Evolutionary conservation across 2,797 vertebrate genomes (phyloP).

Genomic region (Betta splendens): DNA sequence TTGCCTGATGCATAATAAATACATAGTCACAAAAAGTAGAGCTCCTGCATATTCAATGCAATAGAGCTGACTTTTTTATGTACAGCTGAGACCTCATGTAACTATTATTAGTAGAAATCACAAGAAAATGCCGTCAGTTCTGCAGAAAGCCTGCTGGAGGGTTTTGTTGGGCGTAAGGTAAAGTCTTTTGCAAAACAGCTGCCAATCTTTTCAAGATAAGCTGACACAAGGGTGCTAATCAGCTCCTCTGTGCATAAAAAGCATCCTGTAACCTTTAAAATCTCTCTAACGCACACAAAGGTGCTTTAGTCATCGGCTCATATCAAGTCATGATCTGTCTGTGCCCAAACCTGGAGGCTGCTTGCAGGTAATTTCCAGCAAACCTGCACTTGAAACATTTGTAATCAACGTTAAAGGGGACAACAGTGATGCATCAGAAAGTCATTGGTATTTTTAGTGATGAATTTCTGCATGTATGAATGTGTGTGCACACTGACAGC

Average conservation of each 20-base stretch:
- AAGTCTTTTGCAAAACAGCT: too few species aligned
- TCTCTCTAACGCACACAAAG: background rate
- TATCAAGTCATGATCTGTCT: background rate
- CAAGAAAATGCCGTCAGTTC: background rate
- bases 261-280: background rate
- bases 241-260: background rate
- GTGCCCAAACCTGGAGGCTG: background rate
- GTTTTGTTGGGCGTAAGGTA: background rate
- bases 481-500: conserved; percentile 3
- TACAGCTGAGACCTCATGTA: background rate
- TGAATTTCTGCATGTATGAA: too few species aligned
- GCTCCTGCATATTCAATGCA: too few species aligned
- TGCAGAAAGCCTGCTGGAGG: too few species aligned
- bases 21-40: too few species aligned
- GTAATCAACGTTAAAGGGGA: too few species aligned
- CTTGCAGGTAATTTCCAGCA: conserved; percentile 1
- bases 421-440: too few species aligned
- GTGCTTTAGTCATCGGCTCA: background rate
- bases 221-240: background rate
- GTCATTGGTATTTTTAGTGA: too few species aligned
- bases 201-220: background rate
- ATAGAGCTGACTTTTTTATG: too few species aligned
- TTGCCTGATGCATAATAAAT: too few species aligned
- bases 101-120: background rate
- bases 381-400: too few species aligned